Evolutionary conservation across 2,113 vertebrate species (phyloP).

Genomic region (Urocitellus parryii): DNA sequence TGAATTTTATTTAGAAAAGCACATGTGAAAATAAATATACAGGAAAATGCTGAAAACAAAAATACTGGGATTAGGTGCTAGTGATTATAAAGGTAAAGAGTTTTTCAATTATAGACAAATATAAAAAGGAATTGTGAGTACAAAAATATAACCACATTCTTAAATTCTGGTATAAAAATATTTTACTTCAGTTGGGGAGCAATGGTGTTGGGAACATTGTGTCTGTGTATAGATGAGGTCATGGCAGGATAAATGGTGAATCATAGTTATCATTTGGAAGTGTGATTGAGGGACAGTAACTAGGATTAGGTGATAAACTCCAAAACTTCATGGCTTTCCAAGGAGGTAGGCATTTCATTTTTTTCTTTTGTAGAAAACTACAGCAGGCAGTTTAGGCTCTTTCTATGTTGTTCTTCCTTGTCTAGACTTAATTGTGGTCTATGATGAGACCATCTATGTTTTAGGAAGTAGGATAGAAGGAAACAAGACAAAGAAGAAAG

Average conservation of each 20-base stretch:
- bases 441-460: background rate
- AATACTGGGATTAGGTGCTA: background rate
- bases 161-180: background rate
- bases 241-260: background rate
- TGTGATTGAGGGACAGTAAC: background rate
- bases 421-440: background rate
- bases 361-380: background rate
- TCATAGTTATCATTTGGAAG: background rate
- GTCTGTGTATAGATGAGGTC: background rate
- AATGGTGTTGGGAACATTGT: background rate
- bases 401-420: background rate
- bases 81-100: background rate
- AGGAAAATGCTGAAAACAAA: background rate
- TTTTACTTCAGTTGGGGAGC: background rate
- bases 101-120: background rate
- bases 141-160: background rate
- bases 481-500: background rate
- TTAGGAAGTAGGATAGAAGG: background rate
- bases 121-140: background rate
- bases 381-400: background rate
- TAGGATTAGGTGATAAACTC: background rate
- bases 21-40: background rate
- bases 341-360: background rate
- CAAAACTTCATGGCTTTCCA: background rate
- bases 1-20: conserved; percentile 18